Conservation (phyloP, 2,113 vertebrate species). For the Notothenia coriiceps region DNA sequence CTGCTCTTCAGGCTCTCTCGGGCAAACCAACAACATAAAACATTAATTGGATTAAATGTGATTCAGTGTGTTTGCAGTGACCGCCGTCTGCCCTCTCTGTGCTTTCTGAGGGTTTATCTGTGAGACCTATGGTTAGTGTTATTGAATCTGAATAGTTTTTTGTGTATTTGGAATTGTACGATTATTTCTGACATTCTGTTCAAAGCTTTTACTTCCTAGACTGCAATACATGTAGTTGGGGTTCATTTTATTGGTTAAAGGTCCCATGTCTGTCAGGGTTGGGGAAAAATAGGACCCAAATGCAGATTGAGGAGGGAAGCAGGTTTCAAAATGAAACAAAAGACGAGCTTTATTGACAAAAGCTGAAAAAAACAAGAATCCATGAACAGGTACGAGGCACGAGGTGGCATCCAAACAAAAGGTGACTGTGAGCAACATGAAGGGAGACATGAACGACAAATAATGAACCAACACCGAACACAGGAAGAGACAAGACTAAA, state of each 20-base stretch:
- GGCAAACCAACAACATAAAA: conserved; percentile 31
- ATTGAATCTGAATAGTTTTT: neutral
- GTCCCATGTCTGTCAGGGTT: too few relatives aligned
- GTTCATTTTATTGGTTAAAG: neutral
- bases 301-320: too few relatives aligned
- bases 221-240: neutral
- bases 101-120: conserved; percentile 1
- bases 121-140: neutral
- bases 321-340: too few relatives aligned
- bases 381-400: too few relatives aligned
- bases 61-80: conserved; percentile 20
- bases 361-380: too few relatives aligned
- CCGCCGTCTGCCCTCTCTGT: conserved; percentile 23
- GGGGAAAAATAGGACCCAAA: too few relatives aligned
- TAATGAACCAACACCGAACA: too few relatives aligned
- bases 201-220: neutral
- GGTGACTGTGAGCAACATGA: too few relatives aligned
- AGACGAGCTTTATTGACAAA: too few relatives aligned
- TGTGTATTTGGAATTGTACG: neutral
- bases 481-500: too few relatives aligned
- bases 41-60: conserved; percentile 54
- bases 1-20: conserved; percentile 41
- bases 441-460: too few relatives aligned
- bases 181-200: neutral
- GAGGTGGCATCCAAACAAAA: too few relatives aligned